Evolutionary conservation across 2,113 vertebrate species (phyloP).

Genomic region (Indicator maculatus): DNA sequence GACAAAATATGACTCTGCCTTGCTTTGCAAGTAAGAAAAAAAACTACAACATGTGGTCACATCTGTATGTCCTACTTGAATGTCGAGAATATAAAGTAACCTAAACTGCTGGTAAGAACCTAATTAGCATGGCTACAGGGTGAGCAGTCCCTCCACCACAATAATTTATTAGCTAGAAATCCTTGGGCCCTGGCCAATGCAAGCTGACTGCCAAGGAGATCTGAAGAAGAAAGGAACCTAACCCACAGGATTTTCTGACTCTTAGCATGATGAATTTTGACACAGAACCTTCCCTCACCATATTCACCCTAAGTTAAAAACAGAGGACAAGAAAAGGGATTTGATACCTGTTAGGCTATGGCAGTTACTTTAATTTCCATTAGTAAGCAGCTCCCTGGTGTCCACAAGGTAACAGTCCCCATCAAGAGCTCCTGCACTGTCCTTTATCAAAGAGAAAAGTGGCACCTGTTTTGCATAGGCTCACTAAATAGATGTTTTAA

Average conservation of each 20-base stretch:
- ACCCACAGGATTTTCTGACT: background rate
- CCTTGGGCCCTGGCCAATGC: conserved; percentile 9
- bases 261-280: background rate
- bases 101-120: conserved; percentile 40
- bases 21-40: background rate
- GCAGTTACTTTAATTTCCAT: background rate
- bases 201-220: conserved; percentile 32
- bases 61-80: conserved; percentile 10
- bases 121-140: conserved; percentile 49
- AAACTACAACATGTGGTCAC: background rate
- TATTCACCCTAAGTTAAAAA: background rate
- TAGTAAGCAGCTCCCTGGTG: background rate
- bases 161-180: conserved; percentile 60
- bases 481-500: background rate
- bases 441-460: background rate
- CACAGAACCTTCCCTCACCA: background rate
- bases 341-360: background rate
- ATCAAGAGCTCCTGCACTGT: background rate
- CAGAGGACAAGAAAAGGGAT: background rate
- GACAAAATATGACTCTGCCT: background rate
- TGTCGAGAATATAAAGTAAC: conserved; percentile 16
- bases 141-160: conserved; percentile 21
- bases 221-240: conserved; percentile 31
- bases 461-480: background rate
- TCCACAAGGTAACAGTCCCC: background rate